phyloP scores from a whole-genome alignment of 2,797 vertebrate genomes.

The Argyrosomus regius region DNA sequence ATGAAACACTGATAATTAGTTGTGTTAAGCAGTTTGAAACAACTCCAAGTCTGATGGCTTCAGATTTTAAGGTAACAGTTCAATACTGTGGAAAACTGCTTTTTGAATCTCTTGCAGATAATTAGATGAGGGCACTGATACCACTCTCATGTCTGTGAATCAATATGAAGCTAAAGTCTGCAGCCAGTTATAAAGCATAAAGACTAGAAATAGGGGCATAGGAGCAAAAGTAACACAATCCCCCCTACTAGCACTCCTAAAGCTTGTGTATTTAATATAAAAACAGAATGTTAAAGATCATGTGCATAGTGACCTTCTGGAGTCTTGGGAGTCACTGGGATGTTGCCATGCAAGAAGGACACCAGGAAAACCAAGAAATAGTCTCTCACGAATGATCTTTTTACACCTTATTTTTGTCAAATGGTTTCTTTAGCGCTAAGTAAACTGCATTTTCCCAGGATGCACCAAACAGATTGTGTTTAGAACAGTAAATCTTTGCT shows the following conservation, averaged over 20 bases:
- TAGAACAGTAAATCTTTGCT: neutral
- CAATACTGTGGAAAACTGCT: too few relatives aligned
- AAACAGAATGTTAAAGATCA: neutral
- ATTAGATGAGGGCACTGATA: too few relatives aligned
- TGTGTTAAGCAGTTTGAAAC: neutral
- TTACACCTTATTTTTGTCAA: neutral
- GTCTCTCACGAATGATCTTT: neutral
- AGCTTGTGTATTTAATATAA: too few relatives aligned
- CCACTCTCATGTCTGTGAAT: neutral
- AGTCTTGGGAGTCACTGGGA: neutral
- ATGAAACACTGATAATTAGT: neutral
- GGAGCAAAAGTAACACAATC: neutral
- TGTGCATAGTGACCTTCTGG: neutral
- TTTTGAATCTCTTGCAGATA: too few relatives aligned
- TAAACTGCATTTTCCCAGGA: neutral
- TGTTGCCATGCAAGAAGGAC: neutral
- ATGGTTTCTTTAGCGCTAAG: neutral
- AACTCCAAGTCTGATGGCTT: neutral
- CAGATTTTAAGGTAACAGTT: neutral
- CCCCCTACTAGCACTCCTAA: neutral
- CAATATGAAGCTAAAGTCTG: neutral
- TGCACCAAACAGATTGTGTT: neutral
- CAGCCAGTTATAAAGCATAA: neutral
- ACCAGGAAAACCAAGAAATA: neutral
- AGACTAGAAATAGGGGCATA: neutral